These are phyloP conservation scores for Salvator merianae DNA, from an alignment of 2,113 vertebrate species.

Conservation along the genomic window DNA sequence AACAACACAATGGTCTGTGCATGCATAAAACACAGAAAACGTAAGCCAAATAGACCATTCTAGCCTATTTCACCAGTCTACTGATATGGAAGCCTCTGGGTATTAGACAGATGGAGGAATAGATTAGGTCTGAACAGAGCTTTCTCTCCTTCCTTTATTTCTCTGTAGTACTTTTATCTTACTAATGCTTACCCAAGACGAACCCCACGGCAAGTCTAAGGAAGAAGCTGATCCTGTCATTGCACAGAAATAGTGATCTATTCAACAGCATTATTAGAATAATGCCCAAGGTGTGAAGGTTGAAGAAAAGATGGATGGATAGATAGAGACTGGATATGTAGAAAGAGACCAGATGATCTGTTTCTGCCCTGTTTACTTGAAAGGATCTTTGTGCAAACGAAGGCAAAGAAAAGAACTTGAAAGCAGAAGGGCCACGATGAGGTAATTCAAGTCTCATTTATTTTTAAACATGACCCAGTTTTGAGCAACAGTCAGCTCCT, in stretches of 20 bases:
- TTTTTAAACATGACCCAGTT: conserved; percentile 53
- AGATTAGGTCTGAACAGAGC: too few species aligned
- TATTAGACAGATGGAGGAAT: too few species aligned
- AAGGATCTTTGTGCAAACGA: conserved; percentile 17
- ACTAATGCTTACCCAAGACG: neutral
- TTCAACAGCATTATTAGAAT: neutral
- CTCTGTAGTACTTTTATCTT: too few species aligned
- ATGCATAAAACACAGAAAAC: too few species aligned
- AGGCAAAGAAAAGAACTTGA: neutral
- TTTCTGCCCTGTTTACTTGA: neutral
- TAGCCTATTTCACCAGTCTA: too few species aligned
- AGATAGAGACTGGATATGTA: conserved; percentile 28
- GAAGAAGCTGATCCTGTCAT: neutral
- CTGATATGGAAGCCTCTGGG: too few species aligned
- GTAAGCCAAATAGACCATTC: too few species aligned
- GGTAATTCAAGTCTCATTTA: conserved; percentile 32
- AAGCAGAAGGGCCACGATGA: conserved; percentile 7
- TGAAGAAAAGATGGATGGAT: neutral
- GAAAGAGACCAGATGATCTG: conserved; percentile 35
- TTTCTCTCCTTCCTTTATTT: neutral
- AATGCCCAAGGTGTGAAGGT: neutral
- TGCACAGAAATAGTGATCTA: neutral
- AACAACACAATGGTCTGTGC: too few species aligned
- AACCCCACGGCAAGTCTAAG: neutral
- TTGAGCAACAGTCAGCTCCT: conserved; percentile 38